Evolutionary conservation across 1,140 invertebrate species (phyloP), one percentile per base, ranked within the genome.

Genomic region (Drosophila kanapiae): DNA sequence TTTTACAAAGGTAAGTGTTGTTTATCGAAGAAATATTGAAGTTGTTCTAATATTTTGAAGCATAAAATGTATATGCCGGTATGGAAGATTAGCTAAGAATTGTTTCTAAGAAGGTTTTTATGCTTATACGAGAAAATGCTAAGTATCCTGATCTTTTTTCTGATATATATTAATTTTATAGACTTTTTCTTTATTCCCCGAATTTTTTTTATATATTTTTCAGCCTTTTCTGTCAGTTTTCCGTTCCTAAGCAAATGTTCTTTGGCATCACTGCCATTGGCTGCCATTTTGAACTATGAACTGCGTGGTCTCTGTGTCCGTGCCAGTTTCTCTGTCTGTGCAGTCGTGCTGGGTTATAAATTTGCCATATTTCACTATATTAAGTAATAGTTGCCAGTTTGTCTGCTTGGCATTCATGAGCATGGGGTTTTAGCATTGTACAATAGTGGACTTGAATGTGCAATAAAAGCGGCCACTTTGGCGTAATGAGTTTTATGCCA

Each of bases 331-430:
- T 40, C 18, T 42, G 9, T 37, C 40, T 27, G 6, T 37, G 43
- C 63, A 56, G 14, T 56, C 35, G 35, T 57, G 47, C 58, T 57
- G 42, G 40, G 80, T 37, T 72, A 87, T 87, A 83, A 80, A 87
- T 83, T 82, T 79, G 54, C 80, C 70, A 88, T 68, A 51, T 64
- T 68, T 75, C 77, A 88, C 78, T 75, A 78, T 80, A 84, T 88
- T 78, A 88, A 80, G 77, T 77, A 83, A 88, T 82, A 79, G 75
- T 75, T 78, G 61, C 38, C 57, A 63, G 74, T 58, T 48, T 33
- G 49, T 75, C 74, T 62, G 58, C 57, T 69, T 58, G 58, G 63
- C 43, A 53, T 62, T 78, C 65, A 78, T 69, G 58, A 37, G 51
- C 29, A 23, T 54, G 51, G 23, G 74, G 40, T 54, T 82, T 38